phyloP scores from a whole-genome alignment of 1,140 invertebrate species.

The Drosophila bifasciata region DNA sequence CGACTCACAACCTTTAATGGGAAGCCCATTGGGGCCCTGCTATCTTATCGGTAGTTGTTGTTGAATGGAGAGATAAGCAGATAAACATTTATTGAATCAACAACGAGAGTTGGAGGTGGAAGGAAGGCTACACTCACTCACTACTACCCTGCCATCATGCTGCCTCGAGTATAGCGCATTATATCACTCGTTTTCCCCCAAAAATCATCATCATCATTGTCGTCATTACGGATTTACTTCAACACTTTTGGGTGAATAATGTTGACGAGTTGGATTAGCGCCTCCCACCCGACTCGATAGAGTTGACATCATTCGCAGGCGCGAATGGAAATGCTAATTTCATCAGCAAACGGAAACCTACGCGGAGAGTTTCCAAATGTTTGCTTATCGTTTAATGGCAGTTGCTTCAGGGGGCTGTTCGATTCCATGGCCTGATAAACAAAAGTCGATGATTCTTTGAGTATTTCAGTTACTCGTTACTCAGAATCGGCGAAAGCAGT shows the following conservation, averaged over 20 bases:
- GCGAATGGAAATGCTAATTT: constrained; percentile 44
- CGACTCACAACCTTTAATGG: constrained; percentile 17
- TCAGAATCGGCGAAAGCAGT: constrained; percentile 39
- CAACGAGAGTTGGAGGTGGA: constrained; percentile 12
- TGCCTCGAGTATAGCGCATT: constrained; percentile 4
- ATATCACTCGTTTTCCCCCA: constrained; percentile 26
- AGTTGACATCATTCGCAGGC: constrained; percentile 61
- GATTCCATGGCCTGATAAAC: constrained; percentile 18
- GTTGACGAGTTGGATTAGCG: constrained; percentile 55
- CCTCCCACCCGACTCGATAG: constrained; percentile 7
- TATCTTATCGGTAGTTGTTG: constrained; percentile 63
- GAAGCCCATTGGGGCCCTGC: neutral
- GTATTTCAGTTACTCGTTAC: constrained; percentile 55
- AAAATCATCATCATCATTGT: constrained; percentile 4
- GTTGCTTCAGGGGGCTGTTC: constrained; percentile 11
- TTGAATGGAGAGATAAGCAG: constrained; percentile 54
- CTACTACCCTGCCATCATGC: neutral
- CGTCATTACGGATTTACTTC: constrained; percentile 13
- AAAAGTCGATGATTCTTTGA: constrained; percentile 42
- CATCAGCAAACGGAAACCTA: constrained; percentile 1
- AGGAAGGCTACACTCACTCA: constrained; percentile 2
- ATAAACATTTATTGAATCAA: constrained; percentile 69
- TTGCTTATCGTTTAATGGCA: constrained; percentile 64
- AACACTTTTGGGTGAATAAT: constrained; percentile 19
- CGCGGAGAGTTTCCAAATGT: constrained; percentile 30